These are phyloP conservation scores for Lytechinus pictus DNA, from an alignment of 35 echinoderm and acorn worm genomes.

Conservation along the genomic window DNA sequence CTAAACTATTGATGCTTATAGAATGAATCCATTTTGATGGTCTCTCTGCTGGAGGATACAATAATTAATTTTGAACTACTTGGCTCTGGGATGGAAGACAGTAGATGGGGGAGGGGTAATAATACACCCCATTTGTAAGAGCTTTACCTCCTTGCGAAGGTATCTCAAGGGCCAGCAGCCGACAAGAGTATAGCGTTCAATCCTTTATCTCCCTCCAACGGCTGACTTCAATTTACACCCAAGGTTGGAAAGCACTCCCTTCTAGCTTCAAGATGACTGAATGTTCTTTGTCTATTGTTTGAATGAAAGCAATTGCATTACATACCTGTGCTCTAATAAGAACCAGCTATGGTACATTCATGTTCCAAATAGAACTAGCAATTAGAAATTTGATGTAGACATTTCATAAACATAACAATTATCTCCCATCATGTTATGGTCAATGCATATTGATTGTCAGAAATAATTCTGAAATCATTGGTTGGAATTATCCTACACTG, in stretches of 20 bases:
- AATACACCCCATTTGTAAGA: slow-evolving; percentile 12
- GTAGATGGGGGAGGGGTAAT: neutral
- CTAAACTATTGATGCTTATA: neutral
- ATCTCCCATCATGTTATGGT: neutral
- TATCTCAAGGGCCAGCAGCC: slow-evolving; percentile 42
- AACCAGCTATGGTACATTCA: neutral
- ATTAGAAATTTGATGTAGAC: neutral
- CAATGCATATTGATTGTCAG: neutral
- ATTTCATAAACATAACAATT: neutral
- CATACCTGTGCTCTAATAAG: neutral
- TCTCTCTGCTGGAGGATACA: neutral
- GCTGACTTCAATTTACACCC: slow-evolving; percentile 49
- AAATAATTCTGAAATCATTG: neutral
- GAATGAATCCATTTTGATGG: neutral
- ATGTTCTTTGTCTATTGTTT: slow-evolving; percentile 14
- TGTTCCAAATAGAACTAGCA: neutral
- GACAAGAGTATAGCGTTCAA: slow-evolving; percentile 53
- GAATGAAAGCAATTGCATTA: neutral
- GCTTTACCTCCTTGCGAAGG: slow-evolving; percentile 21
- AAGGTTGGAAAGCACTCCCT: slow-evolving; percentile 2
- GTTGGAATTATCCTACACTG: neutral
- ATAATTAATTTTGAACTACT: neutral
- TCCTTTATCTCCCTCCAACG: slow-evolving; percentile 39
- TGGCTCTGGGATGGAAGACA: neutral
- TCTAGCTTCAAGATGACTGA: neutral